Percentiles rank a stretch among this genome's conserved stretches.
phyloP scores from a whole-genome alignment of 2,113 vertebrate genomes.

The Gopherus evgoodei region DNA sequence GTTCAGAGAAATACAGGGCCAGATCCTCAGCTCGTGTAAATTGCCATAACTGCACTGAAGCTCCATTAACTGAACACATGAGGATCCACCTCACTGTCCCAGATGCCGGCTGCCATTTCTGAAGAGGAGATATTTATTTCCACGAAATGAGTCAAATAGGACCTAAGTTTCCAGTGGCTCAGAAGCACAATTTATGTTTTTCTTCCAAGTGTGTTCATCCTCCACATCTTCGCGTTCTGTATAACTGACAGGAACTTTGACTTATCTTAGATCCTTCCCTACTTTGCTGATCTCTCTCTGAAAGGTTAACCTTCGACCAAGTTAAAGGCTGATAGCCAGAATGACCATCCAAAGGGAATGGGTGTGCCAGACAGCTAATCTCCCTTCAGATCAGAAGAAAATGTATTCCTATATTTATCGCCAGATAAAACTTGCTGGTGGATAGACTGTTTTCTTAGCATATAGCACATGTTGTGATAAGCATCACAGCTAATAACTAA shows the following conservation, averaged over 20 bases:
- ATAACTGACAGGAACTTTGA: not conserved
- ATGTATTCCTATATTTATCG: conserved; percentile 21
- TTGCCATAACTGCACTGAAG: accelerated
- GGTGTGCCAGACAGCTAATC: not conserved
- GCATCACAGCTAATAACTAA: conserved; percentile 20
- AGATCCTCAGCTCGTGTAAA: not conserved
- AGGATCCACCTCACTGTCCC: not conserved
- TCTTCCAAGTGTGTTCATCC: not conserved
- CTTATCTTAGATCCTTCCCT: not conserved
- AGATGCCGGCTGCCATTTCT: not conserved
- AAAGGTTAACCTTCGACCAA: not conserved
- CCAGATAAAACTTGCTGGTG: conserved; percentile 42
- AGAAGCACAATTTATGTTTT: not conserved
- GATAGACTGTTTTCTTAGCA: conserved; percentile 23
- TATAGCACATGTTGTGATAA: not conserved
- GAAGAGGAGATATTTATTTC: not conserved
- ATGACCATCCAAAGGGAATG: not conserved
- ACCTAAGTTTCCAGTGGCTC: not conserved
- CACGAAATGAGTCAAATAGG: not conserved
- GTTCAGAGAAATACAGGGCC: not conserved
- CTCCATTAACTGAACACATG: not conserved
- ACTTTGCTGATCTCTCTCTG: not conserved
- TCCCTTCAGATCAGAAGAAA: conserved; percentile 12
- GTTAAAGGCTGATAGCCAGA: not conserved
- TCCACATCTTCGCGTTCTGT: accelerated